Conservation (phyloP, 2,888 invertebrate species). For the Ormyrus thymus region DNA sequence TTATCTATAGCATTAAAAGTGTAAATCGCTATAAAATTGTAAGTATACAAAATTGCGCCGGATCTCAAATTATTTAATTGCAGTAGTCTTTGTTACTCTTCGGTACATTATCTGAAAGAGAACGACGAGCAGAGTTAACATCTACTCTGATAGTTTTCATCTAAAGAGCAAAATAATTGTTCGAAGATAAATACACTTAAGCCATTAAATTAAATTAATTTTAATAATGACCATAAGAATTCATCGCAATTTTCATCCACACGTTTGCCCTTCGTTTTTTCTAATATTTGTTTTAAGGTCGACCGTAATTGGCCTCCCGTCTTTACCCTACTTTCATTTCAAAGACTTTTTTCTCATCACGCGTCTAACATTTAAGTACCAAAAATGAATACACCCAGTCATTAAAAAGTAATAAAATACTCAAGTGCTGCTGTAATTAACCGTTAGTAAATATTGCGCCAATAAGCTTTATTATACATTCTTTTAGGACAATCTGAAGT, state of each 20-base stretch:
- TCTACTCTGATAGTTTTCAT: neutral
- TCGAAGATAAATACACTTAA: neutral
- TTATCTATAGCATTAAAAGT: no score
- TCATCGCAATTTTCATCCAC: neutral
- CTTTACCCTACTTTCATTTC: constrained; percentile 21
- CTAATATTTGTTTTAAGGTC: constrained; percentile 12
- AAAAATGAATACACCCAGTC: neutral
- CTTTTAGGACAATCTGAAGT: neutral
- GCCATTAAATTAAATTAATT: constrained; percentile 16
- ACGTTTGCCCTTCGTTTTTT: constrained; percentile 24
- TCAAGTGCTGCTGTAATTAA: no score
- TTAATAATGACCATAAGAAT: constrained; percentile 17
- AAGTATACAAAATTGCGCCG: no score
- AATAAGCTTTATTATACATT: neutral
- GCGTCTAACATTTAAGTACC: neutral
- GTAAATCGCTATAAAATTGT: no score
- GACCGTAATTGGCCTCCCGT: constrained; percentile 18
- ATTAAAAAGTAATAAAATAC: no score
- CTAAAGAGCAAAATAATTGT: neutral
- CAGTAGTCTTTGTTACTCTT: no score
- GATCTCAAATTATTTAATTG: no score
- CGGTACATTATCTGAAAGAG: no score
- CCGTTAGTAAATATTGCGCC: no score
- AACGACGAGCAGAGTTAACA: no score
- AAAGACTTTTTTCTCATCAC: neutral